Evolutionary conservation across 1,140 invertebrate species (phyloP), one percentile per base, ranked within the genome.

Genomic region (Delia radicum): DNA sequence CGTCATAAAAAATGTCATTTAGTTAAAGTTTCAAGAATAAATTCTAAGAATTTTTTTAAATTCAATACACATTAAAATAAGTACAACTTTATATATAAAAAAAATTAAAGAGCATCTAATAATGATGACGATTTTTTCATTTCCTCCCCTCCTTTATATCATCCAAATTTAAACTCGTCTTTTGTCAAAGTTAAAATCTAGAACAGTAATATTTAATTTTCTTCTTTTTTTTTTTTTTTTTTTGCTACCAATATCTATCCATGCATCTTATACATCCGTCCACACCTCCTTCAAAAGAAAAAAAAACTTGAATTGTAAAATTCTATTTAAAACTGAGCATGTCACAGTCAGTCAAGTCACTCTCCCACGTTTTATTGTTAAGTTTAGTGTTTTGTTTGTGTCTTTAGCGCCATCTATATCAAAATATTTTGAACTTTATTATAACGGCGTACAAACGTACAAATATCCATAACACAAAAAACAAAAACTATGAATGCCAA

Each of bases 371-470:
- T 8, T 55, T 55, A 55, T 69, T 69, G 65, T 33, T 67, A 31
- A 31, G 29, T 69, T 69, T 21, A 21, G n/a, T 33, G 5, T 69
- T 18, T 37, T 33, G 29, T 69, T 69, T 69, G 29, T 15, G n/a
- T 42, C 8, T 73, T 13, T 28, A 33, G 65, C 75, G 75, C 62
- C 75, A 76, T 73, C 75, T 76, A 33, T 63, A 73, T 71, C 21
- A 67, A 76, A 74, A 74, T 76, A 74, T 76, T 74, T 65, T 15
- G 18, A 76, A 74, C 72, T 76, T 69, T 69, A 69, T 69, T 69
- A 69, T 69, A 69, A 69, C 65, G 65, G 29, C 31, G 37, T 29
- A 69, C 29, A 69, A 4, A 18, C 5, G n/a, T 26, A 12, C 18
- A 33, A 6, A 7, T 15, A 37, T 1, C 65, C 12, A 12, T 18